These are phyloP conservation scores for Nasonia vitripennis DNA, from an alignment of 1,140 invertebrate genomes.

Conservation along the genomic window DNA sequence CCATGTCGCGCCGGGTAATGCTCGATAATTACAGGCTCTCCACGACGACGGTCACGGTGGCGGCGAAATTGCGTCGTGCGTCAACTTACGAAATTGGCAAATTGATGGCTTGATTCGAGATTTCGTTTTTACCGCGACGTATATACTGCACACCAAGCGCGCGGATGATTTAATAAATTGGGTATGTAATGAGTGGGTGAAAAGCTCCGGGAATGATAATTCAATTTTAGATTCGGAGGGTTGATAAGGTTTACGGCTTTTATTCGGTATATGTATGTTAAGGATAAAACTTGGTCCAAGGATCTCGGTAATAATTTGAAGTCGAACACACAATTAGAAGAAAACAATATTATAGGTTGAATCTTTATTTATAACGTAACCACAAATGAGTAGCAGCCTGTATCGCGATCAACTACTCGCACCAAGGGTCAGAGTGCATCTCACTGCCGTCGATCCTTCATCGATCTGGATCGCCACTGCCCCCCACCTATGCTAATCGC, in stretches of 20 bases:
- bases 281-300: too few species aligned
- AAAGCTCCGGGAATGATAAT: slow-evolving; percentile 34
- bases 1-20: slow-evolving; percentile 45
- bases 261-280: too few species aligned
- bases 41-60: neutral
- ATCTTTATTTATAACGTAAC: too few species aligned
- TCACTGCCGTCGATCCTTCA: too few species aligned
- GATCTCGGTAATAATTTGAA: too few species aligned
- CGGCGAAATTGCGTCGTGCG: slow-evolving; percentile 33
- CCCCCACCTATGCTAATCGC: too few species aligned
- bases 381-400: too few species aligned
- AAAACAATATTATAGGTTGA: too few species aligned
- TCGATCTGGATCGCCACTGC: too few species aligned
- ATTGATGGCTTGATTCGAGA: slow-evolving; percentile 42
- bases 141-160: neutral
- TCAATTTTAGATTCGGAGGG: slow-evolving; percentile 23
- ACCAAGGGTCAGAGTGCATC: too few species aligned
- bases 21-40: slow-evolving; percentile 42
- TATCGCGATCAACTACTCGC: too few species aligned
- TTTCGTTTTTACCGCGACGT: neutral
- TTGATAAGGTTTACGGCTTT: neutral
- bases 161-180: slow-evolving; percentile 47
- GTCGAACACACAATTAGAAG: too few species aligned
- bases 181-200: slow-evolving; percentile 35
- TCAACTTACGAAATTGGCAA: slow-evolving; percentile 48